Evolutionary conservation across 2,113 vertebrate genomes (phyloP).

Genomic region (Dascyllus trimaculatus): DNA sequence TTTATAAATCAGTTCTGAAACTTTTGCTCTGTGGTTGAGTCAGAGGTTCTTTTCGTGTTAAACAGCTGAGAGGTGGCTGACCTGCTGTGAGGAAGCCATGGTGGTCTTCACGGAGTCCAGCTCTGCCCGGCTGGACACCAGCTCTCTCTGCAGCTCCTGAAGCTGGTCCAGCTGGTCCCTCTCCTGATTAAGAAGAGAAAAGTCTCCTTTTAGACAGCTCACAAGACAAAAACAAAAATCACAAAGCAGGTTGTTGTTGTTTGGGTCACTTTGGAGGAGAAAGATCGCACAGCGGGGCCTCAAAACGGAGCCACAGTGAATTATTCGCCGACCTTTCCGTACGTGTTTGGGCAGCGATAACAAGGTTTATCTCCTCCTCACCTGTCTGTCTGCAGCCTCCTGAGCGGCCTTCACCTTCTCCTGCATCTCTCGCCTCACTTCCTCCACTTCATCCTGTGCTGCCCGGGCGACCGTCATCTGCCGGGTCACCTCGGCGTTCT

Average conservation of each 20-base stretch:
- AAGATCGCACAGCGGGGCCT: background rate
- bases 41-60: background rate
- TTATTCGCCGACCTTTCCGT: background rate
- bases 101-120: slow-evolving; percentile 87
- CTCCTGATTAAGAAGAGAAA: slow-evolving; percentile 79
- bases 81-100: slow-evolving; percentile 88
- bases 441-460: slow-evolving; percentile 91
- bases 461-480: slow-evolving; percentile 92
- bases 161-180: slow-evolving; percentile 90
- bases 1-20: background rate
- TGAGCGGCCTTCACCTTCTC: slow-evolving; percentile 90
- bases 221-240: background rate
- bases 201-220: slow-evolving; percentile 4
- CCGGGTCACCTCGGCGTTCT: slow-evolving; percentile 97
- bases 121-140: slow-evolving; percentile 88
- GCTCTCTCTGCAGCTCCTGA: slow-evolving; percentile 89
- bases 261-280: background rate
- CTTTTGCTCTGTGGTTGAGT: background rate
- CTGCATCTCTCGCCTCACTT: slow-evolving; percentile 91
- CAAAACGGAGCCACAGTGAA: background rate
- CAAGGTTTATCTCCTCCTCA: slow-evolving; percentile 59
- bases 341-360: background rate
- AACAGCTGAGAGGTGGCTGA: slow-evolving; percentile 53
- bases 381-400: slow-evolving; percentile 90
- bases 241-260: background rate